Conservation (phyloP, 64 coral and sea anemone species). For the Montipora efflorescens region DNA sequence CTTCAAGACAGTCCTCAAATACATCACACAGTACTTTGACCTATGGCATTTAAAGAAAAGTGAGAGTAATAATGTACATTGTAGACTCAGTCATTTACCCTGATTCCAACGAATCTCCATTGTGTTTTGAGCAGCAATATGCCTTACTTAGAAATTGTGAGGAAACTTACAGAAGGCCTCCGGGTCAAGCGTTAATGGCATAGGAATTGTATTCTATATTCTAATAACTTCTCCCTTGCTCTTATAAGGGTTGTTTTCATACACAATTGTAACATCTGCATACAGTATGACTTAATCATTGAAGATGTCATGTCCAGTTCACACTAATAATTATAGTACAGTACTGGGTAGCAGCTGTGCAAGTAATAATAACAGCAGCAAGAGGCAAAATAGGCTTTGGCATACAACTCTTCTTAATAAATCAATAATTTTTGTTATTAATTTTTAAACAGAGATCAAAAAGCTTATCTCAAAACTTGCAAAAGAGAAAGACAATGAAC, state of each 20-base stretch:
- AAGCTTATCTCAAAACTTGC: neutral
- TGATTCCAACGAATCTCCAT: neutral
- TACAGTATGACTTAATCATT: constrained; percentile 1
- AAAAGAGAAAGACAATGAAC: constrained; percentile 12
- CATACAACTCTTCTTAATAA: neutral
- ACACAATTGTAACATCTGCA: neutral
- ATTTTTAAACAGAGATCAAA: constrained; percentile 12
- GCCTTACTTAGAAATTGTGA: neutral
- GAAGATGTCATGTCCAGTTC: constrained; percentile 3
- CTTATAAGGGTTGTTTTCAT: constrained; percentile 12
- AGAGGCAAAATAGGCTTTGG: constrained; percentile 11
- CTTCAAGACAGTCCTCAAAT: constrained; percentile 22
- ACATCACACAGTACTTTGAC: neutral
- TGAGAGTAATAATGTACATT: neutral
- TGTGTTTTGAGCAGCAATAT: constrained; percentile 8
- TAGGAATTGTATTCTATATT: constrained; percentile 1
- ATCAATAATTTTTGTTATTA: neutral
- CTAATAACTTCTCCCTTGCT: constrained; percentile 9
- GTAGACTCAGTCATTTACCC: neutral
- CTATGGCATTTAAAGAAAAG: constrained; percentile 11
- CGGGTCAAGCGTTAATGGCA: neutral
- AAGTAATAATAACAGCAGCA: constrained; percentile 16
- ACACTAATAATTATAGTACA: neutral
- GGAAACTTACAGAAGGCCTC: neutral
- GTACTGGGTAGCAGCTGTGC: neutral